Conservation (phyloP, 2,888 invertebrate genomes). For the Drosophila affinis region DNA sequence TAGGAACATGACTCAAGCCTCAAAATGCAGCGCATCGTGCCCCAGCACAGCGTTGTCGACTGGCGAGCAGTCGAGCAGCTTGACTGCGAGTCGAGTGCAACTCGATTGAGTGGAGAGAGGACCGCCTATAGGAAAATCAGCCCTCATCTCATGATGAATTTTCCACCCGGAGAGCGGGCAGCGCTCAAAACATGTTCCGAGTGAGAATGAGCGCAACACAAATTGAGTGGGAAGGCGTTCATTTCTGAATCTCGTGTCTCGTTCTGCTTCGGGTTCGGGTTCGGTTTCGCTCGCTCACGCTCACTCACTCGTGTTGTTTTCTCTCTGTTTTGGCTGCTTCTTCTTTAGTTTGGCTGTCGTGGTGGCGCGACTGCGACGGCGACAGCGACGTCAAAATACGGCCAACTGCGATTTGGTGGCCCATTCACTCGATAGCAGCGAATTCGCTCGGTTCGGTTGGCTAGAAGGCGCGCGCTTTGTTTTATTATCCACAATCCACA, state of each 20-base stretch:
- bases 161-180: slow-evolving; percentile 51
- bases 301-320: slow-evolving; percentile 53
- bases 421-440: slow-evolving; percentile 84
- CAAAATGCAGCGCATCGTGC: slow-evolving; percentile 49
- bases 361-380: slow-evolving; percentile 60
- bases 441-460: slow-evolving; percentile 71
- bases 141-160: slow-evolving; percentile 82
- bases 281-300: slow-evolving; percentile 41
- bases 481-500: slow-evolving; percentile 82
- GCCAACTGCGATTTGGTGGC: slow-evolving; percentile 84
- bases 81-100: slow-evolving; percentile 57
- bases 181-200: background rate
- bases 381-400: slow-evolving; percentile 82
- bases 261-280: background rate
- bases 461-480: slow-evolving; percentile 84
- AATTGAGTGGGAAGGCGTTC: slow-evolving; percentile 36
- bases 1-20: background rate
- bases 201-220: slow-evolving; percentile 6
- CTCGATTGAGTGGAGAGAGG: slow-evolving; percentile 43
- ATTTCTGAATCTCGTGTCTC: background rate
- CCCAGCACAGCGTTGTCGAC: slow-evolving; percentile 37
- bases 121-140: slow-evolving; percentile 81
- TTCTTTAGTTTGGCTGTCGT: slow-evolving; percentile 51
- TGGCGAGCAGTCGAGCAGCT: slow-evolving; percentile 2
- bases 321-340: slow-evolving; percentile 72